phyloP scores from a whole-genome alignment of 2,888 invertebrate species.

The Pollenia griseotomentosa region DNA sequence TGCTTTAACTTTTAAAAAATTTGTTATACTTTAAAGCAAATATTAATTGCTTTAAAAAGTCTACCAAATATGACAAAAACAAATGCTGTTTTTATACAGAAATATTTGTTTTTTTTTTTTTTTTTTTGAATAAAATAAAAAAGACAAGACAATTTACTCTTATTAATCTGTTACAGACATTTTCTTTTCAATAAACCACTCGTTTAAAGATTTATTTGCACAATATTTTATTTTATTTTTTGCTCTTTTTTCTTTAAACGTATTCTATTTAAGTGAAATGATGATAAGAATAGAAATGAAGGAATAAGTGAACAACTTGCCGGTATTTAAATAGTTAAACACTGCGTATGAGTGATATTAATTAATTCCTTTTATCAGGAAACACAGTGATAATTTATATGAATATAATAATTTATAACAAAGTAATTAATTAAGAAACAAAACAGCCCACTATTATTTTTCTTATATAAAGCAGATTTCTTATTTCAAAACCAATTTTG shows the following conservation, averaged over 20 bases:
- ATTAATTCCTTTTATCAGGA: constrained; percentile 64
- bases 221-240: constrained; percentile 24
- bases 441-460: constrained; percentile 4
- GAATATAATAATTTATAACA: constrained; percentile 63
- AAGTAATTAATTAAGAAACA: constrained; percentile 52
- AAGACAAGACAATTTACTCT: constrained; percentile 17
- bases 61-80: constrained; percentile 30
- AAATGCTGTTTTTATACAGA: not conserved
- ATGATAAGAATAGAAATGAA: not conserved
- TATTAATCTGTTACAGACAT: constrained; percentile 45
- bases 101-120: not conserved
- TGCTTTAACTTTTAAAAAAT: not conserved
- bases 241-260: not conserved
- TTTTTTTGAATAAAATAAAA: not conserved
- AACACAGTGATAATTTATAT: constrained; percentile 57
- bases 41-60: constrained; percentile 2
- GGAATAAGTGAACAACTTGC: constrained; percentile 10
- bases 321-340: constrained; percentile 34
- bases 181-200: constrained; percentile 29
- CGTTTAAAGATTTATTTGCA: constrained; percentile 41
- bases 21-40: not conserved
- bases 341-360: constrained; percentile 71
- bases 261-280: constrained; percentile 2
- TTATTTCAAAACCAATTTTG: not conserved
- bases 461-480: not conserved